Percentiles rank a stretch among this genome's conserved stretches.
Evolutionary conservation across 2,113 vertebrate species (phyloP).

Genomic region (Pampusana beccarii): DNA sequence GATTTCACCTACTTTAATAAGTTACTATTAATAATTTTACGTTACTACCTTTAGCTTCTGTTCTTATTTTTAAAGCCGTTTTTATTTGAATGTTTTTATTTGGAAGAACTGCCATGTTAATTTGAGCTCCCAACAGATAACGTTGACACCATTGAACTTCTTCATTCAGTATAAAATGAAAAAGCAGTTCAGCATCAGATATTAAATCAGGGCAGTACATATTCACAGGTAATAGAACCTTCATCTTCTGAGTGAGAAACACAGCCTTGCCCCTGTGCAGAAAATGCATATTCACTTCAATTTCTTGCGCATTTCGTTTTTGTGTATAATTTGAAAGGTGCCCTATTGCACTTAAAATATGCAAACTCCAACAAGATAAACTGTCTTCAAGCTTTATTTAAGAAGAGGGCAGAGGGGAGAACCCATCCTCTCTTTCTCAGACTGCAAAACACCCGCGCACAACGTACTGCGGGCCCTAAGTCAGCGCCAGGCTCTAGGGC

Average conservation of each 20-base stretch:
- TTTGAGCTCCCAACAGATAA: not conserved
- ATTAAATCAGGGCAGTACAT: not conserved
- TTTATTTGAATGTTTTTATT: not conserved
- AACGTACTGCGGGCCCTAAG: not conserved
- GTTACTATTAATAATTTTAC: not conserved
- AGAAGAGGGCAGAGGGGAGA: accelerated
- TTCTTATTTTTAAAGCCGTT: not conserved
- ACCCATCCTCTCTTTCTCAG: not conserved
- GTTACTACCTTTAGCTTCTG: not conserved
- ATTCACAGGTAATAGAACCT: not conserved
- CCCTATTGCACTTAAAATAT: not conserved
- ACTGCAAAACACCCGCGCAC: not conserved
- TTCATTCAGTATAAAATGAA: not conserved
- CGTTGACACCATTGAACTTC: accelerated
- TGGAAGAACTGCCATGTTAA: not conserved
- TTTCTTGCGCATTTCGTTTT: not conserved
- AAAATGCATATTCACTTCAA: not conserved
- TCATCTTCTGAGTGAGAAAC: not conserved
- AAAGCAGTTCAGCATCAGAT: not conserved
- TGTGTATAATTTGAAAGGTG: not conserved
- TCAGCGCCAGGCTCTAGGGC: not conserved
- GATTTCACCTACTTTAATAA: not conserved
- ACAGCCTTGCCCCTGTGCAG: not conserved
- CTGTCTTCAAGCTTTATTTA: not conserved
- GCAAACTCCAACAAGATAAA: not conserved